Conservation (phyloP, 2,797 vertebrate genomes). For the Vipera latastei region DNA sequence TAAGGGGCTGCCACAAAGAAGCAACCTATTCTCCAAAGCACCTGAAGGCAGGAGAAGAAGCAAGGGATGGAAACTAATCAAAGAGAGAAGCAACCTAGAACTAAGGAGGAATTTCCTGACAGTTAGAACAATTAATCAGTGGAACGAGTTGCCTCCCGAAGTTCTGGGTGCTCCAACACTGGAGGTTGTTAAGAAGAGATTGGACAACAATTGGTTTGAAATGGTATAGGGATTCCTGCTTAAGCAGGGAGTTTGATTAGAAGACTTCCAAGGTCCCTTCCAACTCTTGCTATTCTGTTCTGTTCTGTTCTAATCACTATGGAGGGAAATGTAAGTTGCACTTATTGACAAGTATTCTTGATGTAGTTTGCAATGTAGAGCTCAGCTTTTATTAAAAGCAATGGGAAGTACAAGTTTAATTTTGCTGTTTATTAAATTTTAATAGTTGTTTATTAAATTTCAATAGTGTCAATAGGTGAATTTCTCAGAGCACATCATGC, state of each 20-base stretch:
- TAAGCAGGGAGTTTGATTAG: no score
- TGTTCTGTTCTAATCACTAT: background rate
- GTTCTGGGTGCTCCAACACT: no score
- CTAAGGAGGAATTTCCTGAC: background rate
- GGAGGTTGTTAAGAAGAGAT: no score
- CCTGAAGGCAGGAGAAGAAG: background rate
- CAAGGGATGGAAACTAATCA: background rate
- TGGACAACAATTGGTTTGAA: background rate
- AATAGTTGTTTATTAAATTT: background rate
- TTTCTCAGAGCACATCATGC: no score
- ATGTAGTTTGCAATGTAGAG: background rate
- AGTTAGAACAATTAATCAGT: background rate
- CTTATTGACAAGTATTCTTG: background rate
- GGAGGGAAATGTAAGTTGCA: background rate
- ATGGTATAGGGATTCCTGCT: background rate
- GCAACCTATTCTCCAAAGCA: background rate
- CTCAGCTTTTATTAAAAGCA: background rate
- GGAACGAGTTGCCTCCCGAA: no score
- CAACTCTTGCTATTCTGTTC: no score
- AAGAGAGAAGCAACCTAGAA: background rate
- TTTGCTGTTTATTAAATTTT: background rate
- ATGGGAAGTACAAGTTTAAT: background rate
- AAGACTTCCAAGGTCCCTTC: no score
- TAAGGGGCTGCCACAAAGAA: background rate
- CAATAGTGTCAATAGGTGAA: background rate